phyloP scores from a whole-genome alignment of 2,888 invertebrate species.

The Penaeus monodon region DNA sequence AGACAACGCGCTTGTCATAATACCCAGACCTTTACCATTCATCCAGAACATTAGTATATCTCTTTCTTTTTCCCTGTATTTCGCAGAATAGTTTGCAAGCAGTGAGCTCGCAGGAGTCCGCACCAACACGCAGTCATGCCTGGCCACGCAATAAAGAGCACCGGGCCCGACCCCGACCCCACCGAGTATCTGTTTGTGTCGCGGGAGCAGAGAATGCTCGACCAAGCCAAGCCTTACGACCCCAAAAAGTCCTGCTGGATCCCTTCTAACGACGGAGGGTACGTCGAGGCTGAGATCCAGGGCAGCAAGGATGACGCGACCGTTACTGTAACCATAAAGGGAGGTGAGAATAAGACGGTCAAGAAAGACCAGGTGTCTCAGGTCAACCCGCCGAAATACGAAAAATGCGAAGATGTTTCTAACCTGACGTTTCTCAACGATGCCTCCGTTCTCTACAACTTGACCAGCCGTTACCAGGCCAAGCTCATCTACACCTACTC shows the following conservation, averaged over 20 bases:
- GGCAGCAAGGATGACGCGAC: slow-evolving; percentile 96
- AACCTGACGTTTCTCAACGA: slow-evolving; percentile 99
- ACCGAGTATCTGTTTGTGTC: slow-evolving; percentile 79
- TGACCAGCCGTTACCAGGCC: slow-evolving; percentile 96
- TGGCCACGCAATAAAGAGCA: slow-evolving; percentile 47
- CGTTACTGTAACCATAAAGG: slow-evolving; percentile 80
- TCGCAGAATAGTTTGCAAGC: no score
- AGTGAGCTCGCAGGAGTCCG: background rate
- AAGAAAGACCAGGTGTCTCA: slow-evolving; percentile 96
- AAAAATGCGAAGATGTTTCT: slow-evolving; percentile 98
- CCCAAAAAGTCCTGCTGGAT: slow-evolving; percentile 99
- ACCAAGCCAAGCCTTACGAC: slow-evolving; percentile 98
- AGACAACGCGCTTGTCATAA: background rate
- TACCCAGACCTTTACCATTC: no score
- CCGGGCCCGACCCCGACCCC: slow-evolving; percentile 53
- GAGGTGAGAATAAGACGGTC: slow-evolving; percentile 83
- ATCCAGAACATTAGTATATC: no score
- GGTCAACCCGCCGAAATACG: slow-evolving; percentile 99
- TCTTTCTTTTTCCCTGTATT: no score
- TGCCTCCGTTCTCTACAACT: slow-evolving; percentile 97
- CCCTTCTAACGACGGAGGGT: slow-evolving; percentile 97
- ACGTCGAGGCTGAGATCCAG: slow-evolving; percentile 96
- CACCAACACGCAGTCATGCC: slow-evolving; percentile 28
- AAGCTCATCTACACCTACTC: slow-evolving; percentile 86
- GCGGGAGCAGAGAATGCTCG: slow-evolving; percentile 95